Percentiles rank a stretch among this genome's conserved stretches.
Evolutionary conservation across 2,113 vertebrate genomes (phyloP).

Genomic region (Clarias macrocephalus): DNA sequence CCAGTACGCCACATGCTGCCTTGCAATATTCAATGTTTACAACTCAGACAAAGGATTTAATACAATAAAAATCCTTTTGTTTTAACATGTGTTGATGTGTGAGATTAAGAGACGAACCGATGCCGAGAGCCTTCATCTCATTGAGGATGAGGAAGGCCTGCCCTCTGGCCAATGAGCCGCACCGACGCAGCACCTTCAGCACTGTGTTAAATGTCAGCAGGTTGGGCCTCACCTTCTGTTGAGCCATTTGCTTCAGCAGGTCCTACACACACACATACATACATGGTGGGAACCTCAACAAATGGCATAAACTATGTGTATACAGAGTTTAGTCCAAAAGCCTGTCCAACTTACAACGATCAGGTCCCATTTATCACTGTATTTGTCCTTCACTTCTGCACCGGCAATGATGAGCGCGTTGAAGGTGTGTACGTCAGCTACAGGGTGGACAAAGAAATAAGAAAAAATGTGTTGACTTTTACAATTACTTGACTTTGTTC

Average conservation of each 20-base stretch:
- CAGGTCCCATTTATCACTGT: conserved; percentile 75
- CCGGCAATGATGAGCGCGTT: conserved; percentile 81
- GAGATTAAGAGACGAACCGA: conserved; percentile 70
- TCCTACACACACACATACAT: conserved; percentile 68
- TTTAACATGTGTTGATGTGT: neutral
- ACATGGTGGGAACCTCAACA: neutral
- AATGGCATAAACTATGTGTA: neutral
- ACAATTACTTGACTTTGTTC: neutral
- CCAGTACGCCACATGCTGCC: too few species aligned
- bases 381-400: conserved; percentile 64
- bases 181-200: conserved; percentile 77
- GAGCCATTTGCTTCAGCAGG: conserved; percentile 84
- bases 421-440: conserved; percentile 88
- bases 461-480: too few species aligned
- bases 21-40: too few species aligned
- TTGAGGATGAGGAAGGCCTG: conserved; percentile 69
- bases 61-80: neutral
- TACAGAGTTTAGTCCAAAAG: neutral
- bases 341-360: conserved; percentile 74
- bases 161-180: conserved; percentile 68
- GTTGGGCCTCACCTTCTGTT: conserved; percentile 84
- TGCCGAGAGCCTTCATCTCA: conserved; percentile 87
- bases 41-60: neutral
- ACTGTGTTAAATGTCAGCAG: conserved; percentile 86
- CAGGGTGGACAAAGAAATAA: neutral